These are phyloP conservation scores for Cataglyphis hispanica DNA, from an alignment of 1,140 invertebrate species.

Conservation along the genomic window DNA sequence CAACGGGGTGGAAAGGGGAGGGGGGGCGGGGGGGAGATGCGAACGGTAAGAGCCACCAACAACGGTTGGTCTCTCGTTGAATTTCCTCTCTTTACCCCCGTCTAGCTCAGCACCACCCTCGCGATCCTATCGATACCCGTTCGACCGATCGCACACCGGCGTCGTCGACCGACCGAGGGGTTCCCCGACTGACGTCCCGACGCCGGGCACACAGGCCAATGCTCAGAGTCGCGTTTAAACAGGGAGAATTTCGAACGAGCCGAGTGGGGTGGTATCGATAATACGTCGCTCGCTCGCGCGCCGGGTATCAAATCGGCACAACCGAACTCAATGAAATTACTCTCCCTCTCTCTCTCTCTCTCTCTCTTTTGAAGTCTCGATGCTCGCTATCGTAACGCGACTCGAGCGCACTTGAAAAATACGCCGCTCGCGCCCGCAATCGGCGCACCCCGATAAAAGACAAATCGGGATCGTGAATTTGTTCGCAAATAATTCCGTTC, in stretches of 20 bases:
- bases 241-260: slow-evolving; percentile 16
- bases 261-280: slow-evolving; percentile 20
- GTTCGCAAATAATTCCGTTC: slow-evolving; percentile 32
- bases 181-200: background rate
- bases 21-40: slow-evolving; percentile 1
- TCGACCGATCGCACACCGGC: slow-evolving; percentile 13
- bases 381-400: background rate
- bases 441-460: slow-evolving; percentile 31
- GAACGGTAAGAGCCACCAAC: slow-evolving; percentile 21
- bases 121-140: slow-evolving; percentile 19
- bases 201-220: slow-evolving; percentile 4
- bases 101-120: background rate
- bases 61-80: background rate
- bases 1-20: slow-evolving; percentile 34
- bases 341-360: background rate
- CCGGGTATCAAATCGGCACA: slow-evolving; percentile 33
- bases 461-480: slow-evolving; percentile 25
- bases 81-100: slow-evolving; percentile 20
- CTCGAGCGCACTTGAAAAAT: slow-evolving; percentile 28
- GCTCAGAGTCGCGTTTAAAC: slow-evolving; percentile 22
- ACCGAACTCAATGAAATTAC: slow-evolving; percentile 49
- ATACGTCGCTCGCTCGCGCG: slow-evolving; percentile 19
- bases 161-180: background rate
- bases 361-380: background rate
- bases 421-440: slow-evolving; percentile 8